phyloP scores from a whole-genome alignment of 2,113 vertebrate species.

The Eurystomus gularis region DNA sequence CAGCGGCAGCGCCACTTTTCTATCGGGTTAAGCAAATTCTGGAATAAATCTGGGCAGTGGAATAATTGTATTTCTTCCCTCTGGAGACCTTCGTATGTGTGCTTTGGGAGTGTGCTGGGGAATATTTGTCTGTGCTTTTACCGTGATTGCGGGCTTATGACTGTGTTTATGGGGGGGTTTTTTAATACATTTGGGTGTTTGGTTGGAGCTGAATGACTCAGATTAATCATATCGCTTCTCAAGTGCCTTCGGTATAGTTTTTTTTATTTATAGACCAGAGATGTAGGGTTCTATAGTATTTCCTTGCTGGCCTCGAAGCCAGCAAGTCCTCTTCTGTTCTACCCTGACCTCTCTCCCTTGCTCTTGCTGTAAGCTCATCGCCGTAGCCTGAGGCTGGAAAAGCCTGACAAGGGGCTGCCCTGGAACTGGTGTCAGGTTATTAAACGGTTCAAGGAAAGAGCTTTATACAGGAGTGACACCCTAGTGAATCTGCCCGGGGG shows the following conservation, averaged over 20 bases:
- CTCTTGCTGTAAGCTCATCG: background rate
- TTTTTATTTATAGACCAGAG: background rate
- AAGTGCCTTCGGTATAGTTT: background rate
- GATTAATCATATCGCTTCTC: background rate
- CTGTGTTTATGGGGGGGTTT: accelerated
- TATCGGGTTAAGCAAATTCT: background rate
- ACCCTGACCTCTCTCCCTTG: background rate
- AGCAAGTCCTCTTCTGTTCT: background rate
- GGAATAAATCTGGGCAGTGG: background rate
- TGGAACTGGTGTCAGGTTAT: slow-evolving; percentile 12
- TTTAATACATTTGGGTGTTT: background rate
- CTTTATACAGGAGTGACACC: background rate
- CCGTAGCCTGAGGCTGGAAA: background rate
- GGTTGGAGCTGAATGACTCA: background rate
- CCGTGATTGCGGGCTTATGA: background rate
- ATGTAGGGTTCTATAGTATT: background rate
- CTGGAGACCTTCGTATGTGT: background rate
- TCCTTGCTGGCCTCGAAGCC: background rate
- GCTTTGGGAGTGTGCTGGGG: background rate
- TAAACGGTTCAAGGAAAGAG: background rate
- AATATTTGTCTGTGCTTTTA: background rate
- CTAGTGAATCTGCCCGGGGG: background rate
- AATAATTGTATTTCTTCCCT: background rate
- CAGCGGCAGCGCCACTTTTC: background rate
- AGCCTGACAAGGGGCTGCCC: background rate